Conservation (phyloP, 1,140 invertebrate genomes). For the Pararge aegeria region DNA sequence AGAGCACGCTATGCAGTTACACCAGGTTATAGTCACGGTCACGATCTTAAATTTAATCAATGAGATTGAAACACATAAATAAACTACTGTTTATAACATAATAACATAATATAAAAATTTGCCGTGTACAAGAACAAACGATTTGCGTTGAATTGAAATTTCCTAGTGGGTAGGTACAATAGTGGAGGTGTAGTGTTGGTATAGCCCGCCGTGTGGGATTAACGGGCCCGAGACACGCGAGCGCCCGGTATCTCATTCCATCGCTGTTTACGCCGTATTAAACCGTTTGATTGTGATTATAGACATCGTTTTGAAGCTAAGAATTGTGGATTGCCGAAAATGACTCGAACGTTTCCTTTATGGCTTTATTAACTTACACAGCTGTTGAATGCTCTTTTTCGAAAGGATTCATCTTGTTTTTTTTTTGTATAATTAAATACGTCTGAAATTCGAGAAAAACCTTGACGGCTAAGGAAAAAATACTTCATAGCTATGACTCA, state of each 20-base stretch:
- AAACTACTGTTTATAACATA: too few species aligned
- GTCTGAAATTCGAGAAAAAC: too few species aligned
- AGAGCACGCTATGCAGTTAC: too few species aligned
- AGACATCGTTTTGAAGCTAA: conserved; percentile 41
- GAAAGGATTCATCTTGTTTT: too few species aligned
- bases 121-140: conserved; percentile 31
- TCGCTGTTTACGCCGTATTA: conserved; percentile 69
- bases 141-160: conserved; percentile 73
- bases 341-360: conserved; percentile 18
- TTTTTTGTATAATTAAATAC: too few species aligned
- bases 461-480: too few species aligned
- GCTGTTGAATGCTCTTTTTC: neutral
- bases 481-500: too few species aligned
- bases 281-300: conserved; percentile 72
- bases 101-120: conserved; percentile 8
- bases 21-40: too few species aligned
- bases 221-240: conserved; percentile 63
- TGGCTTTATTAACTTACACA: conserved; percentile 10
- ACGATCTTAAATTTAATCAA: too few species aligned
- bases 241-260: conserved; percentile 57
- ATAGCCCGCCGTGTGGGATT: conserved; percentile 43
- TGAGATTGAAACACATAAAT: too few species aligned
- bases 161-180: conserved; percentile 53
- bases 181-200: conserved; percentile 43
- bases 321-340: conserved; percentile 28